Percentiles rank a stretch among this genome's conserved stretches.
Evolutionary conservation across 2,113 vertebrate genomes (phyloP).

Genomic region (Lanius ludovicianus): DNA sequence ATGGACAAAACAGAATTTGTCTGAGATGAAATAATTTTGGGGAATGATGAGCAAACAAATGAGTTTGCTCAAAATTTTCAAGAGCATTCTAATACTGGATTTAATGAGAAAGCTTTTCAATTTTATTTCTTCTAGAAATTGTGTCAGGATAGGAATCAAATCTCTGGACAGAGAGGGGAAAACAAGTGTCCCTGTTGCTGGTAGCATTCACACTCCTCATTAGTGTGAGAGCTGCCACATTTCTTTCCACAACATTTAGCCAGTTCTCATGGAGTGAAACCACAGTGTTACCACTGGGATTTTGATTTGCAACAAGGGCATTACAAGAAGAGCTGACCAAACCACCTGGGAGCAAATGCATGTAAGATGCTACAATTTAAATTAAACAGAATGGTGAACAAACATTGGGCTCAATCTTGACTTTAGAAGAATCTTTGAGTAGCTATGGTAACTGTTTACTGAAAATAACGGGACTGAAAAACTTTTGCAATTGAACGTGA

Average conservation of each 20-base stretch:
- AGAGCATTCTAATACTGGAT: neutral
- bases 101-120: neutral
- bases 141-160: neutral
- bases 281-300: neutral
- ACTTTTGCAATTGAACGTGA: neutral
- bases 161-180: neutral
- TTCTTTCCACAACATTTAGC: neutral
- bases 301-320: neutral
- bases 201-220: neutral
- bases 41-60: neutral
- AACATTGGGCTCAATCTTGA: neutral
- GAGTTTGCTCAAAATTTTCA: neutral
- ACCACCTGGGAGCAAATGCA: neutral
- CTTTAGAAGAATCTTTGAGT: neutral
- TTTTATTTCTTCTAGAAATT: neutral
- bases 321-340: neutral
- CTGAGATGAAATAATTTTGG: neutral
- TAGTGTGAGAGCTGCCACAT: neutral
- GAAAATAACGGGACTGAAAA: slow-evolving; percentile 18
- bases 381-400: neutral
- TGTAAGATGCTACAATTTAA: neutral
- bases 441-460: slow-evolving; percentile 35
- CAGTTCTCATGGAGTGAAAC: neutral
- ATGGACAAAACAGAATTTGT: neutral
- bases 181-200: neutral